A percentile compares a stretch with the other conserved stretches of the same genome.
These are phyloP conservation scores for Monochamus alternatus DNA, from an alignment of 2,888 invertebrate genomes.

Conservation along the genomic window DNA sequence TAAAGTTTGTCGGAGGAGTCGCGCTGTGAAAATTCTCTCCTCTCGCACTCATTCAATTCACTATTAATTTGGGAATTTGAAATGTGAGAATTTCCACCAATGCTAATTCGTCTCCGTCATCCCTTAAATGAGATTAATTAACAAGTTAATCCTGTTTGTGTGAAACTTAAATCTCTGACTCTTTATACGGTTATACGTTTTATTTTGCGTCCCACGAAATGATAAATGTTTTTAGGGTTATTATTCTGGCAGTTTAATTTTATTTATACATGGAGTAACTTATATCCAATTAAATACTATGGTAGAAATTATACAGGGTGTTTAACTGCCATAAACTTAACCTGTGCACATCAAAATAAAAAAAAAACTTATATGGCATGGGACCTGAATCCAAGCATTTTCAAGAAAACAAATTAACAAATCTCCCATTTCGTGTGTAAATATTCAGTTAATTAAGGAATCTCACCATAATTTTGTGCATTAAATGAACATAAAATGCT, in stretches of 20 bases:
- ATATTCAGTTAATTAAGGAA: no score
- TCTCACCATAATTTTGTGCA: no score
- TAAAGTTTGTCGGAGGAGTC: neutral
- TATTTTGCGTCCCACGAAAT: neutral
- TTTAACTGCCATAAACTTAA: no score
- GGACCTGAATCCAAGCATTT: no score
- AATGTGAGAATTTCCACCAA: neutral
- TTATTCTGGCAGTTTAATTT: neutral
- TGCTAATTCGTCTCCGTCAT: constrained; percentile 2
- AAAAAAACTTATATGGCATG: no score
- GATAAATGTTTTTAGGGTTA: neutral
- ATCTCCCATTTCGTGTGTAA: no score
- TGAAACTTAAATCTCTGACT: constrained; percentile 13
- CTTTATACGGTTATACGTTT: constrained; percentile 4
- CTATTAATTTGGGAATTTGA: constrained; percentile 12
- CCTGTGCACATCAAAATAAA: no score
- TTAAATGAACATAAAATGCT: no score
- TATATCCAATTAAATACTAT: no score
- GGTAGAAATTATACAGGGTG: no score
- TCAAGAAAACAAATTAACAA: no score
- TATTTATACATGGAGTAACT: no score
- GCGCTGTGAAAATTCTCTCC: neutral
- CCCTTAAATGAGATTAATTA: constrained; percentile 7
- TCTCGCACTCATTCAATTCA: neutral
- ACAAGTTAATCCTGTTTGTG: neutral